A percentile compares a stretch with the other conserved stretches of the same genome.
Evolutionary conservation across 92 coral and sea anemone species (phyloP).

Genomic region (Scolanthus callimorphus): DNA sequence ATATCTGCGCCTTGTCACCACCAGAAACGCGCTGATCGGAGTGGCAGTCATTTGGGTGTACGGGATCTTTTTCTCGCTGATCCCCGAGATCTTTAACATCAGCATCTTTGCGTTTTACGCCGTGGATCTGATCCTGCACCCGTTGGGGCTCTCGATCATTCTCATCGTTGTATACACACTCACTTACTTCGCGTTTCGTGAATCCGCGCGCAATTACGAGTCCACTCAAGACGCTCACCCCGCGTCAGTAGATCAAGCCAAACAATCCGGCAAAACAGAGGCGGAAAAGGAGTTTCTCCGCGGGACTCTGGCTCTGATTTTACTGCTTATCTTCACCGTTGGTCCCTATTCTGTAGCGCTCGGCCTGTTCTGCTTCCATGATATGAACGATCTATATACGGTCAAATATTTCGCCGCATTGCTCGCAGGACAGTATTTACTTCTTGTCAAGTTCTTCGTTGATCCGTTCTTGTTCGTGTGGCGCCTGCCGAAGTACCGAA

Average conservation of each 20-base stretch:
- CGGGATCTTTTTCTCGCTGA: constrained; percentile 60
- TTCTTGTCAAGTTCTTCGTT: constrained; percentile 54
- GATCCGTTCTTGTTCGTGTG: constrained; percentile 75
- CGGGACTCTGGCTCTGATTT: constrained; percentile 47
- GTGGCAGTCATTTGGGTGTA: constrained; percentile 48
- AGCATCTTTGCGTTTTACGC: constrained; percentile 5
- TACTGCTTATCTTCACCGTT: constrained; percentile 48
- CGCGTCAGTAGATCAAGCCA: constrained; percentile 3
- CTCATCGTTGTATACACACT: constrained; percentile 51
- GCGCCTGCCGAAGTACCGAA: constrained; percentile 69
- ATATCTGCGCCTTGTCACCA: constrained; percentile 32
- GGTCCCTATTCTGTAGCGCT: no score
- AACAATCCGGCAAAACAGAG: constrained; percentile 1
- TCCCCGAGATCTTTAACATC: constrained; percentile 59
- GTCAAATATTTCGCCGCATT: no score
- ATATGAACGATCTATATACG: no score
- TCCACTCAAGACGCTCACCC: not conserved
- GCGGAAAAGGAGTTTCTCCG: constrained; percentile 65
- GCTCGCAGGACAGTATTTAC: constrained; percentile 16
- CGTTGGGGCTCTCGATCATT: constrained; percentile 36
- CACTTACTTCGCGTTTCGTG: constrained; percentile 41
- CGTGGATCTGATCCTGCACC: constrained; percentile 51
- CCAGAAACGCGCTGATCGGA: constrained; percentile 21
- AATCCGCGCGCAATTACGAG: constrained; percentile 36
- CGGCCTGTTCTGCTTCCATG: no score